phyloP scores from a whole-genome alignment of 2,888 invertebrate species.

The Cremastinae sp. region DNA sequence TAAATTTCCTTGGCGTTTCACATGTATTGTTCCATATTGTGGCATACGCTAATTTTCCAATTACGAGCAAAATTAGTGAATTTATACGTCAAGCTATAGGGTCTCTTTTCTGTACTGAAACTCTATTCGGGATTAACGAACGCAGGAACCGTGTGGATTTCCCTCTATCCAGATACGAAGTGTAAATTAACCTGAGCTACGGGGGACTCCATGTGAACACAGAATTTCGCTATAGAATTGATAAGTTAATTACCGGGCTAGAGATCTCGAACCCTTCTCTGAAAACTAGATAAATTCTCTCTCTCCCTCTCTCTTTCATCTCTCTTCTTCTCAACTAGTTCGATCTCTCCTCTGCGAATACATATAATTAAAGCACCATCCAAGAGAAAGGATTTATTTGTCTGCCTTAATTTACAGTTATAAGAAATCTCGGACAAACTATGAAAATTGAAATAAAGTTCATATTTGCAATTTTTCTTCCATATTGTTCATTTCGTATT shows the following conservation, averaged over 20 bases:
- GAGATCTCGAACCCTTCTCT: constrained; percentile 31
- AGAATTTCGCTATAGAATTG: constrained; percentile 44
- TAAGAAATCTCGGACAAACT: too few species aligned
- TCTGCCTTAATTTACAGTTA: constrained; percentile 9
- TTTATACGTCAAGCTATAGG: constrained; percentile 16
- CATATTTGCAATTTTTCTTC: too few species aligned
- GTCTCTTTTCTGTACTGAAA: constrained; percentile 6
- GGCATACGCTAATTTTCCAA: constrained; percentile 53
- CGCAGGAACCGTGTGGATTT: constrained; percentile 25
- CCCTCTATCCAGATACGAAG: constrained; percentile 21
- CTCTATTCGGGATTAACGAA: constrained; percentile 6
- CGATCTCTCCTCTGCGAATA: background rate
- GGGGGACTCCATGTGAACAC: constrained; percentile 1
- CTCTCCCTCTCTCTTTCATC: background rate
- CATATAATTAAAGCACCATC: constrained; percentile 4
- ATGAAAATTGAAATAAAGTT: too few species aligned
- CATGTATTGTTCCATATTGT: too few species aligned
- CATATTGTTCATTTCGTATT: too few species aligned
- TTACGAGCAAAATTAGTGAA: constrained; percentile 40
- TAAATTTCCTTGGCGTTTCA: too few species aligned
- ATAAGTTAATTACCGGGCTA: constrained; percentile 57
- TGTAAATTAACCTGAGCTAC: constrained; percentile 43
- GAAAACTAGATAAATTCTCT: constrained; percentile 11
- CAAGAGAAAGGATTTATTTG: constrained; percentile 34
- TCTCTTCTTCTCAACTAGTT: constrained; percentile 1